phyloP scores from a whole-genome alignment of 2,888 invertebrate genomes.

The Spialia ferax region DNA sequence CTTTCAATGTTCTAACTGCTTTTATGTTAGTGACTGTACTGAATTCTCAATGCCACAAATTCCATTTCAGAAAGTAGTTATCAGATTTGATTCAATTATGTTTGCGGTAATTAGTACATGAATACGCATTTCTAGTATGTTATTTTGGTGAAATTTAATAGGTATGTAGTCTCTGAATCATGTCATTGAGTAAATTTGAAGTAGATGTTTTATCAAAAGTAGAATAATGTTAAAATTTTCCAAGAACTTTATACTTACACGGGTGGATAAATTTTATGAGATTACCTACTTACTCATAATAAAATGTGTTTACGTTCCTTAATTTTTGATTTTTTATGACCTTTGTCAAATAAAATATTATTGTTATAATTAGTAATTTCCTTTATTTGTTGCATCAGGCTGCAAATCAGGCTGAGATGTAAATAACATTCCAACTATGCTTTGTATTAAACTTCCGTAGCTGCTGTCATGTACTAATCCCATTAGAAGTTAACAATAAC shows the following conservation, averaged over 20 bases:
- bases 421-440: background rate
- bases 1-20: constrained; percentile 72
- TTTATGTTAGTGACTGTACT: constrained; percentile 40
- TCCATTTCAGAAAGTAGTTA: background rate
- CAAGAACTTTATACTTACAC: too few relatives aligned
- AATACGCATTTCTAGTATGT: background rate
- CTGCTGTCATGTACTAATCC: background rate
- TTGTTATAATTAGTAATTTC: too few relatives aligned
- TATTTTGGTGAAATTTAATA: background rate
- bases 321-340: too few relatives aligned
- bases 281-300: too few relatives aligned
- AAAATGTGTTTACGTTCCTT: too few relatives aligned
- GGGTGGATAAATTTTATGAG: too few relatives aligned
- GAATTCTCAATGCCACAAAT: constrained; percentile 25
- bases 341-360: too few relatives aligned
- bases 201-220: background rate
- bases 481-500: background rate
- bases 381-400: background rate
- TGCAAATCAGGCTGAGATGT: background rate
- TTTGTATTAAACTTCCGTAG: too few relatives aligned
- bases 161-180: background rate
- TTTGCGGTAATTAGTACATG: constrained; percentile 7
- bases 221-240: background rate
- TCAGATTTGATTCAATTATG: background rate
- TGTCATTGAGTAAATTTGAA: background rate